Base-by-base conservation (phyloP, 2,113 vertebrate genomes). In the Elaphurus davidianus region DNA sequence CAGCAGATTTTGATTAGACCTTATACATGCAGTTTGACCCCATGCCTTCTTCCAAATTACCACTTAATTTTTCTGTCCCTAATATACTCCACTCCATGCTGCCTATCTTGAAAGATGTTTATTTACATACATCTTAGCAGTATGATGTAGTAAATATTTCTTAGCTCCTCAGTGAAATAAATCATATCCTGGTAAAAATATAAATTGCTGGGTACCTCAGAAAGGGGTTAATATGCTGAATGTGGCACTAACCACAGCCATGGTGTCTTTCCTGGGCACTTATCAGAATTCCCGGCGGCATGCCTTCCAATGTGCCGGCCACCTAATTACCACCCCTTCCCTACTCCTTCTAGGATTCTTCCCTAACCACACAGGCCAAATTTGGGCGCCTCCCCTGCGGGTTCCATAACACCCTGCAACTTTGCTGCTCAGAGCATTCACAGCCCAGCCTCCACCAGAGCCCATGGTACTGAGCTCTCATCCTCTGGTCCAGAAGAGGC, bases 71-170 rank as follows among this genome's bases (percentile, higher is more conserved):
- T 93, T 87, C 45, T 87, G 28, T 87, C 90, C 16, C 27, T 59
- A 7, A 55, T 40, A 57, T 64, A 27, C 59, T 87, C 93, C 76
- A 54, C 4, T 64, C 7, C 64, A 62, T 43, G 36, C 11, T 90
- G 93, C 50, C 19, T 81, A 40, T 55, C 21, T 76, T 76, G 33
- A 82, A 71, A 82, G 78, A 54, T 36, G 84, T 92, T 62, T 60
- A 86, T n/a, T 79, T 67, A 40, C 30, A 36, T 64, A 93, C 15
- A 81, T 74, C 14, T 92, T 87, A 60, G 40, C 55, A 17, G 1
- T 57, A 16, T 54, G 40, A 43, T 27, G 27, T 55, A 81, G 36
- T 81, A 64, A 71, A 52, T 92, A 62, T 92, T 4, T 47, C 15
- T 86, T 90, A 50, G 50, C 27, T 67, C 87, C n/a, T 78, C 55